Evolutionary conservation across 2,797 vertebrate genomes (phyloP).

Genomic region (Apogon talboti): DNA sequence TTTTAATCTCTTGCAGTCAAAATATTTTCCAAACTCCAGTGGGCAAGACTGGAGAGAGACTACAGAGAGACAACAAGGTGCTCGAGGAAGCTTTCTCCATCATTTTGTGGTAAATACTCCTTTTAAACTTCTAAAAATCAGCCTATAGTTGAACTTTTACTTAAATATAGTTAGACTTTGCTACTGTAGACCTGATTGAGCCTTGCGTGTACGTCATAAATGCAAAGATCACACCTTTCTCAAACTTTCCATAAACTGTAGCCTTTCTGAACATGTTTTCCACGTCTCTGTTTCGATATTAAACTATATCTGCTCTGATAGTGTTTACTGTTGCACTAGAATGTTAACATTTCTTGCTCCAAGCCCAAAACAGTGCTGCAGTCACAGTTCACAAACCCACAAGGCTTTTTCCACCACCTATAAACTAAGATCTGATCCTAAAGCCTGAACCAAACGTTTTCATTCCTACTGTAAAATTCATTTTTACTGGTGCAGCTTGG

Average conservation of each 20-base stretch:
- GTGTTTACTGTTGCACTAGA: slow-evolving; percentile 13
- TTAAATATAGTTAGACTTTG: slow-evolving; percentile 2
- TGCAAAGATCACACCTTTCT: neutral
- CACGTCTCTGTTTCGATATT: slow-evolving; percentile 15
- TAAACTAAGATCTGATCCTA: slow-evolving; percentile 38
- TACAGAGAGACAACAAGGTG: slow-evolving; percentile 32
- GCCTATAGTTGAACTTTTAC: slow-evolving; percentile 4
- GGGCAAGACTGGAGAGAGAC: slow-evolving; percentile 43
- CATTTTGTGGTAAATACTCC: slow-evolving; percentile 63
- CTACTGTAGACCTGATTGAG: neutral
- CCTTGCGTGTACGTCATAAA: neutral
- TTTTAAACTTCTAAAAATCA: slow-evolving; percentile 28
- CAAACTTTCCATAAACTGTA: neutral
- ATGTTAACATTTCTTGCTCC: slow-evolving; percentile 30
- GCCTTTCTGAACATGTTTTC: neutral
- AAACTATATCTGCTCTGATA: neutral
- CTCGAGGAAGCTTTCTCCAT: slow-evolving; percentile 45
- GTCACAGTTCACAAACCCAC: slow-evolving; percentile 58
- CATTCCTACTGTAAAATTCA: slow-evolving; percentile 2
- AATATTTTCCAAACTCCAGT: slow-evolving; percentile 75
- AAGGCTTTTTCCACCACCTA: slow-evolving; percentile 64
- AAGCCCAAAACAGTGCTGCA: slow-evolving; percentile 57
- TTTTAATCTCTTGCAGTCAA: slow-evolving; percentile 64
- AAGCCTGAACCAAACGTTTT: slow-evolving; percentile 28
- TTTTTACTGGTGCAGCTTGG: slow-evolving; percentile 1